Evolutionary conservation across 2,797 vertebrate species (phyloP), one percentile per base, ranked within the genome.

Genomic region (Sebastes vulpes): DNA sequence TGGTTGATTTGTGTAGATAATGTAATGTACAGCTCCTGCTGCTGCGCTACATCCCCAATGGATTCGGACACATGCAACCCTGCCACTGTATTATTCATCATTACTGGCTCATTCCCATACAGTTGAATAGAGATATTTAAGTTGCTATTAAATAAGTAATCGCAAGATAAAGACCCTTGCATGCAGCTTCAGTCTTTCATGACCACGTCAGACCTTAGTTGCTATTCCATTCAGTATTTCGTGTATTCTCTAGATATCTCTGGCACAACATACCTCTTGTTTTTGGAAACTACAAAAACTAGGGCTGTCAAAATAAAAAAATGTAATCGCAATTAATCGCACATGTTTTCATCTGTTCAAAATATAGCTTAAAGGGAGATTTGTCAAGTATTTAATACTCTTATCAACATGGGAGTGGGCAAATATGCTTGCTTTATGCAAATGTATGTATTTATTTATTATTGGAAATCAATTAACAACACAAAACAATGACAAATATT

Each of bases 111-210:
- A 58, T 53, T 20, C n/a, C 48, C 48, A 50, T 50, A 20, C 46
- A 65, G 18, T 28, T 70, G 6, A 59, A 71, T 25, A 77, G 18
- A 12, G 5, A 46, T 20, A 72, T 61, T 71, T 16, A 77, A 64
- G 42, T 12, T 18, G 11, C 16, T 63, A 56, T 58, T 83, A 71
- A 71, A 68, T 52, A 50, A 67, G 23, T 72, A 42, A 50, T 53
- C 53, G 28, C 32, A 29, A 59, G 46, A 42, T 69, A 11, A 42
- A 25, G 12, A 31, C 23, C 4, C 5, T 18, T 1, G 2, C 14
- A 25, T n/a, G 14, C 28, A 66, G 46, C 18, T 7, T 28, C 10
- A 65, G 9, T 5, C 11, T 35, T 66, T 59, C n/a, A 28, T 50
- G 16, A 18, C 25, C 9, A 21, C 23, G 12, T 61, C 42, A 52